Evolutionary conservation across 2,113 vertebrate genomes (phyloP).

Genomic region (Larimichthys crocea): DNA sequence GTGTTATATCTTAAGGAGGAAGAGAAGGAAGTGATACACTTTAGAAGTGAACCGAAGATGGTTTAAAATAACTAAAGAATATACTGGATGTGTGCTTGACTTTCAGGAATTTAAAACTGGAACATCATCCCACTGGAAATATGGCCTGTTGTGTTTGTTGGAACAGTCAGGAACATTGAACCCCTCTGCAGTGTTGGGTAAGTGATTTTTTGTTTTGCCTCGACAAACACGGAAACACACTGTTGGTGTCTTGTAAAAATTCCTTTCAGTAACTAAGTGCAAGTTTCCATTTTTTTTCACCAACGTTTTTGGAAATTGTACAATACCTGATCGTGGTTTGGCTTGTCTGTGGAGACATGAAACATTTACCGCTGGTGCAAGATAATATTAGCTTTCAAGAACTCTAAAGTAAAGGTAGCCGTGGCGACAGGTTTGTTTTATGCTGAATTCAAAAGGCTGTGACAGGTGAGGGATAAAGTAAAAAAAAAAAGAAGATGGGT

Average conservation of each 20-base stretch:
- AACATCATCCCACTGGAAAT: slow-evolving; percentile 7
- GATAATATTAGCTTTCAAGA: not conserved
- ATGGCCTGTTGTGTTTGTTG: not conserved
- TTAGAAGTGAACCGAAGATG: slow-evolving; percentile 15
- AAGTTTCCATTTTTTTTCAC: not conserved
- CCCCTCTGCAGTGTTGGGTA: not conserved
- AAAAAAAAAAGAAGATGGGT: not conserved
- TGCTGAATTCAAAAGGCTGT: not conserved
- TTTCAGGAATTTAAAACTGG: slow-evolving; percentile 6
- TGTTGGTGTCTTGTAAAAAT: slow-evolving; percentile 19
- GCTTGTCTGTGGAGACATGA: not conserved
- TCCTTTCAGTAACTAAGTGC: slow-evolving; percentile 2
- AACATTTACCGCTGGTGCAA: slow-evolving; percentile 8
- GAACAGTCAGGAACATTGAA: not conserved
- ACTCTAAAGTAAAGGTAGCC: not conserved
- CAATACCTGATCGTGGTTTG: slow-evolving; percentile 6
- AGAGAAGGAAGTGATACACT: slow-evolving; percentile 21
- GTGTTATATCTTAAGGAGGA: slow-evolving; percentile 57
- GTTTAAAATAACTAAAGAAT: slow-evolving; percentile 15
- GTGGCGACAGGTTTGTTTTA: not conserved
- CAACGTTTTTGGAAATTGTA: not conserved
- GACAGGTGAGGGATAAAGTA: slow-evolving; percentile 1
- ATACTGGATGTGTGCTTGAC: not conserved
- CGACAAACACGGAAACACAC: not conserved
- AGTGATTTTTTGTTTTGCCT: not conserved